These are phyloP conservation scores for Stomorhina lunata DNA, from an alignment of 2,888 invertebrate genomes.

Conservation along the genomic window DNA sequence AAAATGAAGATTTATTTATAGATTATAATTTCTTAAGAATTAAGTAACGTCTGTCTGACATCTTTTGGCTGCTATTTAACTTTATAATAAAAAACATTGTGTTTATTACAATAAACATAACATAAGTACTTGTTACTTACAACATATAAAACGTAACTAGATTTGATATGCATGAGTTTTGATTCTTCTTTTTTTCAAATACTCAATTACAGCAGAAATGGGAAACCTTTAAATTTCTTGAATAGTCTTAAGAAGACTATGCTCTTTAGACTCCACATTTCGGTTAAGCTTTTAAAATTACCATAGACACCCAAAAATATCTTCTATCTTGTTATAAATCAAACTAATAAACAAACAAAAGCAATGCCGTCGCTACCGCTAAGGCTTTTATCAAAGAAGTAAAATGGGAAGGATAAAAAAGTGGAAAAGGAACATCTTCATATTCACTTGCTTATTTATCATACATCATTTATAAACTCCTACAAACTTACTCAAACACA, in stretches of 20 bases:
- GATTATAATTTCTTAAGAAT: not conserved
- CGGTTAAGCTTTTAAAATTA: not conserved
- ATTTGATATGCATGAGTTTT: not conserved
- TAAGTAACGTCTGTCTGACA: not conserved
- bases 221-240: not conserved
- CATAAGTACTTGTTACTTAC: too few species aligned
- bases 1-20: slow-evolving; percentile 5
- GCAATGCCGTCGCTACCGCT: not conserved
- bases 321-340: not conserved
- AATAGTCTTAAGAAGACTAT: not conserved
- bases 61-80: not conserved
- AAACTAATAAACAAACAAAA: slow-evolving; percentile 21
- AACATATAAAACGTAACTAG: not conserved
- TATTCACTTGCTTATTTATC: slow-evolving; percentile 7
- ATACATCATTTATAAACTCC: slow-evolving; percentile 21
- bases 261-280: not conserved
- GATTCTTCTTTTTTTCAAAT: not conserved
- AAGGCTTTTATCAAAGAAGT: slow-evolving; percentile 14
- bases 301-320: slow-evolving; percentile 15
- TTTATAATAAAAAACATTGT: slow-evolving; percentile 17
- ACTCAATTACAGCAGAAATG: not conserved
- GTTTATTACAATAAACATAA: slow-evolving; percentile 19
- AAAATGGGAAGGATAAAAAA: not conserved
- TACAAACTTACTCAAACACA: not conserved
- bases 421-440: not conserved